Conservation (phyloP, 2,113 vertebrate genomes). For the Baryphthengus martii region DNA sequence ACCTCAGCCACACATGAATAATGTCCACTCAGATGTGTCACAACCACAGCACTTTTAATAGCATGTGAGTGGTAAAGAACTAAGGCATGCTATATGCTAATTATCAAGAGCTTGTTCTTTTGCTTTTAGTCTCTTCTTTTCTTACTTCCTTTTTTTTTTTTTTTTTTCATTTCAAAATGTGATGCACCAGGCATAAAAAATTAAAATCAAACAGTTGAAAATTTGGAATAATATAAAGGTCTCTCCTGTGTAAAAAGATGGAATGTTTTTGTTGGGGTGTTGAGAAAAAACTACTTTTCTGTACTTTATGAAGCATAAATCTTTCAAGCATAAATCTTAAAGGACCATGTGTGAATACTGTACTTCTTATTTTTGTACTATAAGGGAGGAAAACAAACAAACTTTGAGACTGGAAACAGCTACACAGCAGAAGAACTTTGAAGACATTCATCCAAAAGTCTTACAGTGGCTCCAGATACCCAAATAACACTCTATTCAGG, state of each 20-base stretch:
- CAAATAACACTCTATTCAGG: background rate
- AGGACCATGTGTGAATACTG: background rate
- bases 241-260: background rate
- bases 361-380: background rate
- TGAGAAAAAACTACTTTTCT: background rate
- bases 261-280: accelerated
- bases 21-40: background rate
- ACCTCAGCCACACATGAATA: background rate
- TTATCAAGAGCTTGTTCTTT: background rate
- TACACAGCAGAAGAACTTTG: background rate
- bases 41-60: background rate
- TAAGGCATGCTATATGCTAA: background rate
- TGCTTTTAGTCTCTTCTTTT: background rate
- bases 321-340: background rate
- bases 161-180: background rate
- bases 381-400: background rate
- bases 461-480: background rate
- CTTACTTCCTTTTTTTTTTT: accelerated
- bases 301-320: accelerated
- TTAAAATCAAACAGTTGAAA: background rate
- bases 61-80: background rate
- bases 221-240: background rate
- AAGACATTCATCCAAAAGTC: background rate
- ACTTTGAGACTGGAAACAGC: background rate
- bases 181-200: background rate